Evolutionary conservation across 2,797 vertebrate species (phyloP).

Genomic region (Antennarius maculatus): DNA sequence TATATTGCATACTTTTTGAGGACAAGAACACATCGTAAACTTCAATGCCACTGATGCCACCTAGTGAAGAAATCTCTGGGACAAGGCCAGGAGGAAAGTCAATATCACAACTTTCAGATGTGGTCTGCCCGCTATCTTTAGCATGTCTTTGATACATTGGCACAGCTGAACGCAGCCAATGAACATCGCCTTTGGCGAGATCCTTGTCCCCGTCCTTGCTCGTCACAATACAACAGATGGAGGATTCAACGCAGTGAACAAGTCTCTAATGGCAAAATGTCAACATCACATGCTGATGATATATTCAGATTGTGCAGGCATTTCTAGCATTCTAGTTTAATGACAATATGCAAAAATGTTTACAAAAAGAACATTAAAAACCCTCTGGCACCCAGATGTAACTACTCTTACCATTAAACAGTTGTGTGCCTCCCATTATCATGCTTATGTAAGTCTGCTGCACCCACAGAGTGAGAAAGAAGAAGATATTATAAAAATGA

Average conservation of each 20-base stretch:
- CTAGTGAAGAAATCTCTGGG: constrained; percentile 4
- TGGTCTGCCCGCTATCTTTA: constrained; percentile 31
- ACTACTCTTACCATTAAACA: background rate
- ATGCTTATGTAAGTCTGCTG: constrained; percentile 13
- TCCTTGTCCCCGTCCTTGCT: constrained; percentile 23
- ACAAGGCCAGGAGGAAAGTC: constrained; percentile 24
- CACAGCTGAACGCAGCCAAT: constrained; percentile 9
- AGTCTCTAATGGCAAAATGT: constrained; percentile 17
- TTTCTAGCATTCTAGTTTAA: constrained; percentile 18
- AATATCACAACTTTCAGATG: constrained; percentile 29
- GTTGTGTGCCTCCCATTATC: constrained; percentile 4
- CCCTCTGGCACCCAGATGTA: background rate
- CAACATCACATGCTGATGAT: constrained; percentile 22
- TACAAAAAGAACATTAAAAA: constrained; percentile 17
- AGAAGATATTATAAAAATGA: background rate
- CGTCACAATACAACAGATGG: constrained; percentile 41
- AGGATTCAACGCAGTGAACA: constrained; percentile 18
- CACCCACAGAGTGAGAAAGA: constrained; percentile 3
- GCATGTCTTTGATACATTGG: constrained; percentile 26
- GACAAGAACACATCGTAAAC: background rate
- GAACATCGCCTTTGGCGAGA: background rate
- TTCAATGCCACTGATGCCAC: background rate
- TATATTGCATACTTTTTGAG: too few relatives aligned
- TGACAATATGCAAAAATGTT: constrained; percentile 20
- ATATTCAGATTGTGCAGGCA: constrained; percentile 19